Conservation (phyloP, 1,140 invertebrate species). For the Drosophila truncata region DNA sequence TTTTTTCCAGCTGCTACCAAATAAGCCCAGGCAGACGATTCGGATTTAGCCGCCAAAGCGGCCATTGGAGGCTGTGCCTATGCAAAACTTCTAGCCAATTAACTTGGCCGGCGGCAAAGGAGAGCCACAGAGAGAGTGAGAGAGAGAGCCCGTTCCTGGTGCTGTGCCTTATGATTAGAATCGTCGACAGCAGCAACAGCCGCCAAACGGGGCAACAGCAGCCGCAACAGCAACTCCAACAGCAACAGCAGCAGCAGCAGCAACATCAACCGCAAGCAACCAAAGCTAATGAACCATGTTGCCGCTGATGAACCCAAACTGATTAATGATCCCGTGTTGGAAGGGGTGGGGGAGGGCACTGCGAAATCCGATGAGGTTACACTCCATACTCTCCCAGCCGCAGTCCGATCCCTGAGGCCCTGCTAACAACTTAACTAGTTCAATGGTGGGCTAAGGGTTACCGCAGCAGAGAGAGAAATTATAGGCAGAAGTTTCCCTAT, state of each 20-base stretch:
- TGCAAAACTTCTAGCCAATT: constrained; percentile 83
- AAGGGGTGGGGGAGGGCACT: constrained; percentile 15
- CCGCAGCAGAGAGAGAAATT: constrained; percentile 38
- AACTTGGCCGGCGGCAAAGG: constrained; percentile 60
- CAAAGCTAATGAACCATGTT: constrained; percentile 83
- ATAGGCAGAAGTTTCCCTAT: background rate
- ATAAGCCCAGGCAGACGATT: constrained; percentile 64
- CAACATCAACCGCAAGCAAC: constrained; percentile 64
- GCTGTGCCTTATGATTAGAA: constrained; percentile 82
- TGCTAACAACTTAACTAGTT: constrained; percentile 81
- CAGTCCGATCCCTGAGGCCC: constrained; percentile 51
- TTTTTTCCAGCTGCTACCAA: constrained; percentile 50
- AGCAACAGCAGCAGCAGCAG: constrained; percentile 14
- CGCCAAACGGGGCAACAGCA: constrained; percentile 61
- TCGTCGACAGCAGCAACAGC: constrained; percentile 66
- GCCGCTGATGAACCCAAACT: constrained; percentile 81
- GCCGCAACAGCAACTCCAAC: constrained; percentile 38
- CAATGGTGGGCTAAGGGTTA: constrained; percentile 72
- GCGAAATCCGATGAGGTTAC: constrained; percentile 54
- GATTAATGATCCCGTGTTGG: constrained; percentile 71
- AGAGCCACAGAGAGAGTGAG: constrained; percentile 12
- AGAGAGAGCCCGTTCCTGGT: constrained; percentile 33
- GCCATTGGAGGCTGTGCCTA: constrained; percentile 47
- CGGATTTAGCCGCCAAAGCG: constrained; percentile 66
- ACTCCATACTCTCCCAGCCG: constrained; percentile 8